Evolutionary conservation across 2,888 invertebrate species (phyloP).

Genomic region (Scaptomyza tumidula): DNA sequence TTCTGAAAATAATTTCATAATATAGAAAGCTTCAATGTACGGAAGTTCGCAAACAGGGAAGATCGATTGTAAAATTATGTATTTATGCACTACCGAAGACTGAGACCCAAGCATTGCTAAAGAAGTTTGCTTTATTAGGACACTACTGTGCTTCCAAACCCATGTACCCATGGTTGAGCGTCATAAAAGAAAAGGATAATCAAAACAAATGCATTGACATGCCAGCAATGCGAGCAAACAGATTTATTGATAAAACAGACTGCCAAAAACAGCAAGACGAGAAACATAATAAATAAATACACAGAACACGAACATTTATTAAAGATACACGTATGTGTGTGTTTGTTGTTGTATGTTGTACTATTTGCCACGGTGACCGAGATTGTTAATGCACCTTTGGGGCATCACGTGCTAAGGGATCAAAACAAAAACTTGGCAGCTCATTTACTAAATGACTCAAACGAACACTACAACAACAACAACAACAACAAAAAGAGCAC

Average conservation of each 20-base stretch:
- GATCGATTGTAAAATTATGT: too few species aligned
- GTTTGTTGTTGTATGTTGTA: neutral
- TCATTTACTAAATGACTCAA: constrained; percentile 24
- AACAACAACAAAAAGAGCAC: neutral
- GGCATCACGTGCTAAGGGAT: constrained; percentile 36
- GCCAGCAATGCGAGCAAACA: constrained; percentile 62
- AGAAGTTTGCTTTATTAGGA: too few species aligned
- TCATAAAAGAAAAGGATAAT: constrained; percentile 35
- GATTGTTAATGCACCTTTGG: constrained; percentile 22
- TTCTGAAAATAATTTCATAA: too few species aligned
- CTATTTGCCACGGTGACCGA: constrained; percentile 1
- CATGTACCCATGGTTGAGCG: neutral
- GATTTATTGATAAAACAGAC: constrained; percentile 73
- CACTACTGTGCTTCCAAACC: neutral
- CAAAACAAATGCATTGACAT: constrained; percentile 65
- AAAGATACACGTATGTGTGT: constrained; percentile 17
- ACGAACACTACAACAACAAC: constrained; percentile 4
- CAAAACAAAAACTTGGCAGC: constrained; percentile 32
- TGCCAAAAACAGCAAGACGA: constrained; percentile 1
- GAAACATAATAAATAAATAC: constrained; percentile 27
- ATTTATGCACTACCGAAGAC: too few species aligned
- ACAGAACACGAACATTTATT: constrained; percentile 27
- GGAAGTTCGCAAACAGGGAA: too few species aligned
- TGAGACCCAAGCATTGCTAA: too few species aligned
- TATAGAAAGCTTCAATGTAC: too few species aligned